A percentile compares a stretch with the other conserved stretches of the same genome.
phyloP scores from a whole-genome alignment of 2,113 vertebrate species.

The Osmerus eperlanus region DNA sequence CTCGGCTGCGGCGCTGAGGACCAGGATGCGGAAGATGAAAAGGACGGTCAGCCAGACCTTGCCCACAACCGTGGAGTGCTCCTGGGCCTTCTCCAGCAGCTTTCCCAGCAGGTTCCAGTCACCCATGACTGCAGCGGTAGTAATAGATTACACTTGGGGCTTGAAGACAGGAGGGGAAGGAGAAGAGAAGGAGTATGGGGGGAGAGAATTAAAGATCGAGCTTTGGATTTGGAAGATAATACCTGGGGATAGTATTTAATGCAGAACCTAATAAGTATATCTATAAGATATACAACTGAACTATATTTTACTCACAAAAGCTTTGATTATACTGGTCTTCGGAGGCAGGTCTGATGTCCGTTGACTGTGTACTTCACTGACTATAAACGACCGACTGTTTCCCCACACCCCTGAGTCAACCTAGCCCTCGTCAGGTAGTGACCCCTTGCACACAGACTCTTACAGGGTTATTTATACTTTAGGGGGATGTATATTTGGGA shows the following conservation, averaged over 20 bases:
- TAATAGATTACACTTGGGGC: slow-evolving; percentile 39
- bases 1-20: slow-evolving; percentile 79
- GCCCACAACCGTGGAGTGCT: slow-evolving; percentile 82
- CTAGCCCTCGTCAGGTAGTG: slow-evolving; percentile 38
- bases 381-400: not conserved
- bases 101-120: slow-evolving; percentile 85
- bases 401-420: slow-evolving; percentile 1
- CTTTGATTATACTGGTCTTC: slow-evolving; percentile 26
- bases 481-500: slow-evolving; percentile 62
- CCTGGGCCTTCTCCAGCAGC: slow-evolving; percentile 82
- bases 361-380: no score
- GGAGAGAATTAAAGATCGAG: no score
- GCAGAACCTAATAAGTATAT: no score
- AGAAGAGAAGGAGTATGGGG: not conserved
- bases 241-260: no score
- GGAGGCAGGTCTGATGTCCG: slow-evolving; percentile 4
- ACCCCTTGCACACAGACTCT: slow-evolving; percentile 34
- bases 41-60: slow-evolving; percentile 86
- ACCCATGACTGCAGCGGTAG: slow-evolving; percentile 69
- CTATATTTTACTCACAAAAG: slow-evolving; percentile 25
- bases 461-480: slow-evolving; percentile 65
- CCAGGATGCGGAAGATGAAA: slow-evolving; percentile 83
- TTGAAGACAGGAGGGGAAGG: not conserved
- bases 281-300: not conserved
- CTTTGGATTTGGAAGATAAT: no score